These are phyloP conservation scores for Pristionchus maxplancki DNA, from an alignment of 2,888 invertebrate genomes.

Conservation along the genomic window DNA sequence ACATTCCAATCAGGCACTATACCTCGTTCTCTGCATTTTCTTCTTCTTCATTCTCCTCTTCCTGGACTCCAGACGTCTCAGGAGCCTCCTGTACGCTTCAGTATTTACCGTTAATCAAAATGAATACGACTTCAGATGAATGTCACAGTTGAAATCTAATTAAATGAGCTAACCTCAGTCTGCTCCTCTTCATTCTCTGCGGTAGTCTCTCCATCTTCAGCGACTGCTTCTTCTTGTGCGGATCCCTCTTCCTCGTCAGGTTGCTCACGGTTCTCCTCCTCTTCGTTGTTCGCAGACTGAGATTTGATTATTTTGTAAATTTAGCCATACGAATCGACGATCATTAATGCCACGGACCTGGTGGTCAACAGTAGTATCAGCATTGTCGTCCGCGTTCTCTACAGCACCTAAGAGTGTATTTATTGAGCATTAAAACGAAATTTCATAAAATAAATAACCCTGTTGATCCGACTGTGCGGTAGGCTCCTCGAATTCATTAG, in stretches of 20 bases:
- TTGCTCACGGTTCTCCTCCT: neutral
- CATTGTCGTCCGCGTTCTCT: neutral
- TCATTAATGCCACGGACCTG: neutral
- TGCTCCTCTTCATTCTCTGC: neutral
- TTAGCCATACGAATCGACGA: no score
- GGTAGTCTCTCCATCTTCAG: neutral
- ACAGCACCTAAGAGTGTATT: neutral
- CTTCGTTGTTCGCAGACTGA: neutral
- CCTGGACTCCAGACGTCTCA: neutral
- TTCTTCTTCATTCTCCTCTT: neutral
- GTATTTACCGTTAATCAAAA: no score
- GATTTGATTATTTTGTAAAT: neutral
- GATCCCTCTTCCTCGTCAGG: neutral
- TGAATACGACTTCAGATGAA: no score
- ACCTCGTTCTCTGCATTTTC: neutral
- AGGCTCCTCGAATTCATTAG: conserved; percentile 16
- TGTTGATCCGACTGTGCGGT: neutral
- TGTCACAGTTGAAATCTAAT: neutral
- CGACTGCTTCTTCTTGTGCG: neutral
- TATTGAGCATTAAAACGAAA: neutral
- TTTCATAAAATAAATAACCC: neutral
- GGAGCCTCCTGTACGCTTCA: neutral
- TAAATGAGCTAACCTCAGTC: no score
- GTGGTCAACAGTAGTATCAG: neutral
- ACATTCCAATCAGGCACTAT: no score